These are phyloP conservation scores for Macquaria australasica DNA, from an alignment of 2,113 vertebrate genomes.

Conservation along the genomic window DNA sequence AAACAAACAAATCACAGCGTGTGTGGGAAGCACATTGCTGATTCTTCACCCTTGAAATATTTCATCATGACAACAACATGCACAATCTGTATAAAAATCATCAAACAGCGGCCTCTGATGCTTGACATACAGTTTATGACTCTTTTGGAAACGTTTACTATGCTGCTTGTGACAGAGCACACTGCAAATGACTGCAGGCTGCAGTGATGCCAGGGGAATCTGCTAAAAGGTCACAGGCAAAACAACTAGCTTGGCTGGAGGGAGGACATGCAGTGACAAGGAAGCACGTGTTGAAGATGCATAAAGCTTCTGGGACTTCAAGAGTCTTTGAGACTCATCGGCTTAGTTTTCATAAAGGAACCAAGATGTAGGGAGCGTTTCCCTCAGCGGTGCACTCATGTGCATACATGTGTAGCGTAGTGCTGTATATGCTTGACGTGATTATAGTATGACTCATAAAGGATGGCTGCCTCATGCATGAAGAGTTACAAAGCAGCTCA, in stretches of 20 bases:
- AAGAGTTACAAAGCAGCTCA: constrained; percentile 53
- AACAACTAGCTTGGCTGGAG: constrained; percentile 73
- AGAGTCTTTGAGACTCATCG: constrained; percentile 50
- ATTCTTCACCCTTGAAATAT: constrained; percentile 58
- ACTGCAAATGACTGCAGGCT: constrained; percentile 80
- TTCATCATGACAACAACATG: constrained; percentile 46
- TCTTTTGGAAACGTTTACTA: constrained; percentile 75
- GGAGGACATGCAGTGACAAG: constrained; percentile 71
- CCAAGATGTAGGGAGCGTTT: constrained; percentile 12
- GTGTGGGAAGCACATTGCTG: constrained; percentile 30
- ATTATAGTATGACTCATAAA: constrained; percentile 63
- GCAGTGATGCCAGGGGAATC: constrained; percentile 75
- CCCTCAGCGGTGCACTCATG: background rate
- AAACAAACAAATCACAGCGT: constrained; percentile 73
- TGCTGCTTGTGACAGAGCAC: constrained; percentile 74
- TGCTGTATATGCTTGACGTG: constrained; percentile 40
- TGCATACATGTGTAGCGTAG: constrained; percentile 22
- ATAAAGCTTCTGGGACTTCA: constrained; percentile 54
- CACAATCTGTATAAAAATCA: constrained; percentile 41
- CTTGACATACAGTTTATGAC: constrained; percentile 65
- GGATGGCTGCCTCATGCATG: constrained; percentile 50
- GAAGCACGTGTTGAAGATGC: constrained; percentile 68
- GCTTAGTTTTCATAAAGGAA: constrained; percentile 47
- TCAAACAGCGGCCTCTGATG: constrained; percentile 41
- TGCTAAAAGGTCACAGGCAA: constrained; percentile 81